phyloP scores from a whole-genome alignment of 2,797 vertebrate species.

The Scolopax bukidnonensis region DNA sequence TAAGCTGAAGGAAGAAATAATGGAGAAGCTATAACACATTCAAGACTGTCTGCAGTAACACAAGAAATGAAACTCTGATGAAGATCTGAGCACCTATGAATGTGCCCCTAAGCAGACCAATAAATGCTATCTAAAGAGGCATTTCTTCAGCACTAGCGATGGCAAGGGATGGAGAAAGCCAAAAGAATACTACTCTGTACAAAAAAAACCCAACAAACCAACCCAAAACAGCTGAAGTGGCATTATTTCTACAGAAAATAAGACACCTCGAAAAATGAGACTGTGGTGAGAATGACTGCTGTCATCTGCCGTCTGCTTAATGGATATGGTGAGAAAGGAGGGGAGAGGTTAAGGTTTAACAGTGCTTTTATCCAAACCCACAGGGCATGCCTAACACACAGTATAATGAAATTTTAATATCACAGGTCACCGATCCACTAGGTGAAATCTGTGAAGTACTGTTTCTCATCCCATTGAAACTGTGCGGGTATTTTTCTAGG shows the following conservation, averaged over 20 bases:
- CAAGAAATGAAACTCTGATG: neutral
- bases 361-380: neutral
- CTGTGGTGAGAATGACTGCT: neutral
- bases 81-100: neutral
- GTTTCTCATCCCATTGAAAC: neutral
- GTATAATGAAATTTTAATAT: neutral
- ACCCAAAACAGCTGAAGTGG: neutral
- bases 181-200: neutral
- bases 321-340: neutral
- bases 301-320: conserved; percentile 2
- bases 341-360: neutral
- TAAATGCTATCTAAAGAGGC: neutral
- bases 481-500: neutral
- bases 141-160: neutral
- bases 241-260: neutral
- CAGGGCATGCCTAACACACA: neutral
- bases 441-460: neutral
- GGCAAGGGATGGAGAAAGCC: neutral
- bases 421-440: neutral
- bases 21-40: neutral
- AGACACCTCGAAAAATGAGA: neutral
- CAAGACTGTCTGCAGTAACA: neutral
- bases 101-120: neutral
- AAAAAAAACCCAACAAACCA: neutral
- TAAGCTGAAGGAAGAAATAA: neutral